phyloP scores from a whole-genome alignment of 2,797 vertebrate species.

The Fistularia tabacaria region DNA sequence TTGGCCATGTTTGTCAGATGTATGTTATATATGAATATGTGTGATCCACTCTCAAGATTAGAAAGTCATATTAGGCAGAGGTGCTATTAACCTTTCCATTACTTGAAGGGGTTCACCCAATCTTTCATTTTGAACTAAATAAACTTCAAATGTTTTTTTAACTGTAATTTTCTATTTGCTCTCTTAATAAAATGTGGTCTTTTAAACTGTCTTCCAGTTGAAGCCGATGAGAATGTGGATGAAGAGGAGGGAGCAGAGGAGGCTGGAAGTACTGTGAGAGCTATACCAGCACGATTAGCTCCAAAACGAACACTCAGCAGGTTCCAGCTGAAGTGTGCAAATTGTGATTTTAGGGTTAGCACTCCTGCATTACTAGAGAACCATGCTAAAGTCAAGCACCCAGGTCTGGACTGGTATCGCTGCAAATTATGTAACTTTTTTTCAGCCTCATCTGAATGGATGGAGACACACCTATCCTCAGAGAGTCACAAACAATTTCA shows the following conservation, averaged over 20 bases:
- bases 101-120: too few relatives aligned
- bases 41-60: too few relatives aligned
- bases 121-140: too few relatives aligned
- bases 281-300: constrained; percentile 42
- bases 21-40: too few relatives aligned
- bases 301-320: constrained; percentile 69
- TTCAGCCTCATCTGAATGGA: constrained; percentile 85
- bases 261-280: constrained; percentile 16
- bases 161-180: not conserved
- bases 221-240: constrained; percentile 38
- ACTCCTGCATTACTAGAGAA: constrained; percentile 82
- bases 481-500: constrained; percentile 83
- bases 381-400: constrained; percentile 84
- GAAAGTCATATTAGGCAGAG: too few relatives aligned
- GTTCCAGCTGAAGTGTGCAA: constrained; percentile 84
- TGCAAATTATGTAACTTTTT: constrained; percentile 89
- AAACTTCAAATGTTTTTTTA: too few relatives aligned
- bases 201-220: constrained; percentile 59
- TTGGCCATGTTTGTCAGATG: too few relatives aligned
- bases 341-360: constrained; percentile 87
- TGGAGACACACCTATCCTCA: constrained; percentile 87
- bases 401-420: constrained; percentile 81
- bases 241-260: constrained; percentile 56
- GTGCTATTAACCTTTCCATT: too few relatives aligned
- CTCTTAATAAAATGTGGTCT: not conserved